phyloP scores from a whole-genome alignment of 2,888 invertebrate genomes.

The Cacoxenus indagator region DNA sequence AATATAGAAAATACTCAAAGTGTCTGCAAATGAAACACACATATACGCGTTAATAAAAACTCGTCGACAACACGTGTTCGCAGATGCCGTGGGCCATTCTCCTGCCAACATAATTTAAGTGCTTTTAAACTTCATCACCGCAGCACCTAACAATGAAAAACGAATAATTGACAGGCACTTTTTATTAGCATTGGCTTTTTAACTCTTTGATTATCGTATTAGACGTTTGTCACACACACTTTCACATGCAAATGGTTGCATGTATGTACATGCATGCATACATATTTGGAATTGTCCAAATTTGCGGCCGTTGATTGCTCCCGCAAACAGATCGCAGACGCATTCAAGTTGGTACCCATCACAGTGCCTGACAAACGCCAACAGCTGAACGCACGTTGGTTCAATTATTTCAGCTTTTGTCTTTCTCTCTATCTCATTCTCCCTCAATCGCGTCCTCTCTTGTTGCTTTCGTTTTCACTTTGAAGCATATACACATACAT shows the following conservation, averaged over 20 bases:
- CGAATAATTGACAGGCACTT: not conserved
- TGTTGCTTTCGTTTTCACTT: constrained; percentile 29
- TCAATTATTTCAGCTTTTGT: not conserved
- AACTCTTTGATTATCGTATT: too few species aligned
- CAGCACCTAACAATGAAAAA: not conserved
- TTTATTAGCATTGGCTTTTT: too few species aligned
- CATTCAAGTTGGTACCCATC: not conserved
- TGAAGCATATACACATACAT: not conserved
- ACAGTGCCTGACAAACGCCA: not conserved
- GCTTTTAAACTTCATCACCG: not conserved
- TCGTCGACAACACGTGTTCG: not conserved
- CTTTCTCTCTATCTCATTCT: not conserved
- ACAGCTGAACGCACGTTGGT: not conserved
- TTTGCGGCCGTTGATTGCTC: not conserved
- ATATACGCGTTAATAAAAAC: not conserved
- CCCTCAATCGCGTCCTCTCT: constrained; percentile 25
- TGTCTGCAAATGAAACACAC: not conserved
- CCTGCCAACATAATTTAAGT: not conserved
- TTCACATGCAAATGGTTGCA: too few species aligned
- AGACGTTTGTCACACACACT: too few species aligned
- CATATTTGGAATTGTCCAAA: too few species aligned
- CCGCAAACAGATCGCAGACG: not conserved
- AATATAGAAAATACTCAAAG: not conserved
- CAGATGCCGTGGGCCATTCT: not conserved
- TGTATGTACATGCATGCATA: too few species aligned